phyloP scores from a whole-genome alignment of 2,888 invertebrate genomes.

The Caenorhabditis sp. region DNA sequence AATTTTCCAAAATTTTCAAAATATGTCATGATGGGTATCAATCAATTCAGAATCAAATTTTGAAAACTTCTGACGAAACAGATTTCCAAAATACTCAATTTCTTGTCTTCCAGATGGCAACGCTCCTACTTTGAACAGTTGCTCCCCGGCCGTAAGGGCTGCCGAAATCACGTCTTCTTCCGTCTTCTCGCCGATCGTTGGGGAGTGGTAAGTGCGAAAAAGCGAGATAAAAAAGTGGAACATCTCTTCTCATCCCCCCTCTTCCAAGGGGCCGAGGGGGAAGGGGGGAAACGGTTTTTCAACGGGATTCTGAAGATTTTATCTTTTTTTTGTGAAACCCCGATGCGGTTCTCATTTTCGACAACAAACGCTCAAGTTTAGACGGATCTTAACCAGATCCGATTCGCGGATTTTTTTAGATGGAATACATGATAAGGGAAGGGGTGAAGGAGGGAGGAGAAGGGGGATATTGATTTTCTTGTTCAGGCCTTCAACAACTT shows the following conservation, averaged over 20 bases:
- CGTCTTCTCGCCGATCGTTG: conserved; percentile 80
- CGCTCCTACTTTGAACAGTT: conserved; percentile 81
- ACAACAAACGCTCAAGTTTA: not conserved
- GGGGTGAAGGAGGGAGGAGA: no score
- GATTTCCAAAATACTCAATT: not conserved
- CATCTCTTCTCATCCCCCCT: not conserved
- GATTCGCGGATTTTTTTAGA: not conserved
- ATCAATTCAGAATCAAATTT: not conserved
- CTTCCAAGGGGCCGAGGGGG: no score
- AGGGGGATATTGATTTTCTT: not conserved
- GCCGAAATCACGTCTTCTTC: conserved; percentile 82
- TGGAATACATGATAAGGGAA: not conserved
- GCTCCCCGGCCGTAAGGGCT: conserved; percentile 81
- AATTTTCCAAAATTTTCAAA: not conserved
- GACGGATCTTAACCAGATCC: not conserved
- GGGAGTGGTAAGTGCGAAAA: conserved; percentile 75
- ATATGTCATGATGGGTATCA: not conserved
- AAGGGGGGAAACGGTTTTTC: no score
- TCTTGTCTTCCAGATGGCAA: conserved; percentile 72
- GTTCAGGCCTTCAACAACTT: conserved; percentile 70
- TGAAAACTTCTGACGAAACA: not conserved
- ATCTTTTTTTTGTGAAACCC: no score
- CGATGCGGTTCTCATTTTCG: not conserved
- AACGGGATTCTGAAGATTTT: no score
- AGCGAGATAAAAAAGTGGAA: conserved; percentile 35